phyloP scores from a whole-genome alignment of 2,888 invertebrate genomes.

The Hirtodrosophila trivittata region DNA sequence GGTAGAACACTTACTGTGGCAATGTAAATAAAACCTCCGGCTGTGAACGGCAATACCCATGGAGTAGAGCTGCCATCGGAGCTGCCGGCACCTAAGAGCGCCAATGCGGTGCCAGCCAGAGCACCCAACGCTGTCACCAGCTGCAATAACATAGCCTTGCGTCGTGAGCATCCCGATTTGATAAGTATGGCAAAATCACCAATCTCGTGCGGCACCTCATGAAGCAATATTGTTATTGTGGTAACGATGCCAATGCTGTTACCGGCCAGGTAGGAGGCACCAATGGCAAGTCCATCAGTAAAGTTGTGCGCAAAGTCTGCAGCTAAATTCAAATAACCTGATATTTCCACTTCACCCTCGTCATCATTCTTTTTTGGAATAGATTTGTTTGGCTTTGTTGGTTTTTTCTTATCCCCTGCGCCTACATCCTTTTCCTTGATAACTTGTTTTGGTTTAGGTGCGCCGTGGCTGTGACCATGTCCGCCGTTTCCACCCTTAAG shows the following conservation, averaged over 20 bases:
- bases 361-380: constrained; percentile 80
- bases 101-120: constrained; percentile 94
- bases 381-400: constrained; percentile 83
- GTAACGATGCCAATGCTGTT: constrained; percentile 94
- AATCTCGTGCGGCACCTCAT: constrained; percentile 99
- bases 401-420: constrained; percentile 69
- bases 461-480: constrained; percentile 74
- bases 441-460: constrained; percentile 53
- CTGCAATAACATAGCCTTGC: constrained; percentile 97
- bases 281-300: constrained; percentile 99
- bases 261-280: constrained; percentile 97
- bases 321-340: constrained; percentile 96
- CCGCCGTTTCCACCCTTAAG: constrained; percentile 93
- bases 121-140: constrained; percentile 97
- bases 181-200: constrained; percentile 99
- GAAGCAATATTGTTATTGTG: constrained; percentile 97
- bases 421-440: constrained; percentile 44
- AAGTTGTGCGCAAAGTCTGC: constrained; percentile 99
- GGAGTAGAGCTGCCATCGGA: constrained; percentile 87
- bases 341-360: constrained; percentile 88
- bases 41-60: constrained; percentile 98
- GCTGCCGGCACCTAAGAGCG: constrained; percentile 91
- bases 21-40: constrained; percentile 99
- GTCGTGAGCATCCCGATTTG: constrained; percentile 97
- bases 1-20: constrained; percentile 99